Percentiles rank a stretch among this genome's conserved stretches.
Evolutionary conservation across 2,888 invertebrate genomes (phyloP).

Genomic region (Lycocerus yunnanus): DNA sequence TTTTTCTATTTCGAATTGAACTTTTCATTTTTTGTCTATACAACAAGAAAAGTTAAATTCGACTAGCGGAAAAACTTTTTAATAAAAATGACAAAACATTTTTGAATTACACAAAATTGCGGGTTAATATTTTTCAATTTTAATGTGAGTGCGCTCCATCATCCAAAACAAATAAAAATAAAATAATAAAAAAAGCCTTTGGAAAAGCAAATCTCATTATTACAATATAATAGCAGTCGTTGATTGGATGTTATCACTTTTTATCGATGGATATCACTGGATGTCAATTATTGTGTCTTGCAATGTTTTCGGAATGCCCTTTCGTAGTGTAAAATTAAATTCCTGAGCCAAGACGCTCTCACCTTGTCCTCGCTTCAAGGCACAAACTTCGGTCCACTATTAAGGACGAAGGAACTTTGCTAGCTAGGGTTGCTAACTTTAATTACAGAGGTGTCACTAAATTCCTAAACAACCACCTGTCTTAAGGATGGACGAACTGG

Average conservation of each 20-base stretch:
- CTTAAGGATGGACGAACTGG: constrained; percentile 32
- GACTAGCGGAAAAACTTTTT: neutral
- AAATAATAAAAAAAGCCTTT: neutral
- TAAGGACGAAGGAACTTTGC: constrained; percentile 33
- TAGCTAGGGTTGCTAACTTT: constrained; percentile 40
- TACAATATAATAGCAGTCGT: too few species aligned
- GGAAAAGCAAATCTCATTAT: neutral
- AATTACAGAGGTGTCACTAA: constrained; percentile 45
- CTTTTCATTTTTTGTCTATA: neutral
- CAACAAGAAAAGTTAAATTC: neutral
- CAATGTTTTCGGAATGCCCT: constrained; percentile 41
- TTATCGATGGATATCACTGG: neutral
- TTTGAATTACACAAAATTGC: neutral
- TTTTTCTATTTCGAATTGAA: neutral
- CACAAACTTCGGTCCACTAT: constrained; percentile 28
- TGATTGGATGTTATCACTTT: neutral
- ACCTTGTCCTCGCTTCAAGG: constrained; percentile 14
- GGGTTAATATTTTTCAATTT: constrained; percentile 21
- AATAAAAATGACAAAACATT: neutral
- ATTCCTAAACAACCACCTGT: constrained; percentile 42
- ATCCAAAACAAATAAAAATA: neutral
- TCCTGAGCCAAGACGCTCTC: constrained; percentile 44
- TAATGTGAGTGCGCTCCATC: constrained; percentile 1
- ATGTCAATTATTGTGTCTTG: constrained; percentile 23
- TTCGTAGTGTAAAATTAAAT: constrained; percentile 48